These are phyloP conservation scores for Acromyrmex heyeri DNA, from an alignment of 1,140 invertebrate genomes.

Conservation along the genomic window DNA sequence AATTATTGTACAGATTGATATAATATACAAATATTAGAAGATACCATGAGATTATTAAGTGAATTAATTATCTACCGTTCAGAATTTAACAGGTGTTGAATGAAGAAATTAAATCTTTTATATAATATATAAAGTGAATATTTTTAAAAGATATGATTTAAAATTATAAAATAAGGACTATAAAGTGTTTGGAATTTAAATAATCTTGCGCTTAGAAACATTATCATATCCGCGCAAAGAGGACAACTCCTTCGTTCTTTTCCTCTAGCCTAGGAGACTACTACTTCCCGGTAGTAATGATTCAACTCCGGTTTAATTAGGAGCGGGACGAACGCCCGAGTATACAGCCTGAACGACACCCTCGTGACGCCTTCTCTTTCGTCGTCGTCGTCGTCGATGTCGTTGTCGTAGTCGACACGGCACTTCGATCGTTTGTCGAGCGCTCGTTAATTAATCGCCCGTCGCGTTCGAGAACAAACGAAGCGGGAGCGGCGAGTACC, in stretches of 20 bases:
- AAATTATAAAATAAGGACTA: background rate
- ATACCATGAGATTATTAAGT: background rate
- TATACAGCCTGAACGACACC: conserved; percentile 55
- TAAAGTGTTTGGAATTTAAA: background rate
- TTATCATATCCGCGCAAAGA: conserved; percentile 53
- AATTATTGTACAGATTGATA: conserved; percentile 16
- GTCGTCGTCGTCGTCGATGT: conserved; percentile 9
- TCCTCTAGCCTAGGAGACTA: conserved; percentile 15
- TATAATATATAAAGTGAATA: too few species aligned
- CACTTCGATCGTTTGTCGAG: conserved; percentile 65
- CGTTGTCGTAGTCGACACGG: conserved; percentile 37
- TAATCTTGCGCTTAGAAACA: conserved; percentile 49
- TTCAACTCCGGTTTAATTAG: conserved; percentile 75
- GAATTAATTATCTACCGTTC: background rate
- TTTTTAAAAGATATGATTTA: background rate
- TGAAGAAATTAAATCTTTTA: background rate
- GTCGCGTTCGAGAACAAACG: conserved; percentile 54
- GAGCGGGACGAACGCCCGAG: conserved; percentile 48
- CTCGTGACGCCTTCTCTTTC: conserved; percentile 22
- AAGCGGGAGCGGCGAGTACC: conserved; percentile 35
- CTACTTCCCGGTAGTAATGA: conserved; percentile 67
- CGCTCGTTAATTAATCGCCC: conserved; percentile 63
- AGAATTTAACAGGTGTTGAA: background rate
- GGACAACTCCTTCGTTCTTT: conserved; percentile 29
- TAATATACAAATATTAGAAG: background rate